phyloP scores from a whole-genome alignment of 1,140 invertebrate genomes.

The Armadillidium nasatum region DNA sequence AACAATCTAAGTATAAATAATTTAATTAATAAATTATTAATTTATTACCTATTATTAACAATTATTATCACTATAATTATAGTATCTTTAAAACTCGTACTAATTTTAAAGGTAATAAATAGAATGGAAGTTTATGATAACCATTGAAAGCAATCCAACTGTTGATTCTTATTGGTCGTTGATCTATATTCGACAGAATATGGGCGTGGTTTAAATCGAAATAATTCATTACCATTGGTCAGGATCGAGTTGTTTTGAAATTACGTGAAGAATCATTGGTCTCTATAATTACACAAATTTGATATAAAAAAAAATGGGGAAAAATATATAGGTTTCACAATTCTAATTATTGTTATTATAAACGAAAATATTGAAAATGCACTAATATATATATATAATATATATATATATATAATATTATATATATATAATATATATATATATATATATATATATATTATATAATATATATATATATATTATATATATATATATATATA shows the following conservation, averaged over 20 bases:
- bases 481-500: too few species aligned
- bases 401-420: not conserved
- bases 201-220: not conserved
- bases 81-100: too few species aligned
- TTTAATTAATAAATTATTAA: too few species aligned
- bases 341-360: conserved; percentile 8
- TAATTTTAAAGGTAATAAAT: too few species aligned
- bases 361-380: conserved; percentile 1
- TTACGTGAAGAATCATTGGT: conserved; percentile 7
- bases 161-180: not conserved
- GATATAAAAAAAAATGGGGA: conserved; percentile 1
- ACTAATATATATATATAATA: not conserved
- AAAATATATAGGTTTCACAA: not conserved
- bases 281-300: conserved; percentile 8
- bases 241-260: not conserved
- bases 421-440: too few species aligned
- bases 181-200: not conserved
- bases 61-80: too few species aligned
- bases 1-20: too few species aligned
- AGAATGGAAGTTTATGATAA: not conserved
- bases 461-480: too few species aligned
- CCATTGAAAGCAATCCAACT: not conserved
- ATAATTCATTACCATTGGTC: not conserved
- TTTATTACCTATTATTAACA: too few species aligned
- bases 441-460: too few species aligned